Evolutionary conservation across 1,140 invertebrate genomes (phyloP), one percentile per base, ranked within the genome.

Genomic region (Chrysoperla carnea): DNA sequence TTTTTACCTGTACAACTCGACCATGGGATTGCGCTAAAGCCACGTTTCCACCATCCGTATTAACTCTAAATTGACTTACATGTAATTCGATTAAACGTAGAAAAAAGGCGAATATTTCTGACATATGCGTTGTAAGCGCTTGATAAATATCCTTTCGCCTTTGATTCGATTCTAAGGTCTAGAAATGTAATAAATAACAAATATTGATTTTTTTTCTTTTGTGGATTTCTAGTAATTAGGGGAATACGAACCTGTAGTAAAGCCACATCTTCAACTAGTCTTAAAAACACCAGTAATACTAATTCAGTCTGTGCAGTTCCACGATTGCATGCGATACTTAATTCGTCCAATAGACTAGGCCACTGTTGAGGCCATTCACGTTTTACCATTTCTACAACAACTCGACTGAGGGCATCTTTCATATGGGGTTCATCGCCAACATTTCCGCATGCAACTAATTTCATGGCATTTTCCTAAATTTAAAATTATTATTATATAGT

Each of bases 351-450:
- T 8, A 95, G 55, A 1, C 78, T 77, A 1, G 86, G 83, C 90
- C 90, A 95, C 44, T 93, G 86, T 56, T 94, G 90, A 1, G 91
- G 90, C 91, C 90, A 95, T 58, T 93, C 88, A 11, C 89, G 64
- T 58, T 94, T 94, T 9, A 91, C 83, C 76, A 94, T 90, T 65
- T 95, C 91, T 1, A 94, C 89, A 43, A 93, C 73, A 12, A 93
- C 79, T 37, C 86, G 64, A 12, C 87, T 85, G 8, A 93, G 59
- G 6, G 78, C 87, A 65, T 91, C 85, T 60, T 92, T 89, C 41
- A 91, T 75, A 57, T 88, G 81, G 11, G 68, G 59, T 28, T 72
- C 69, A 11, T 69, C 73, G 29, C 75, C 69, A 57, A 74, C 73
- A 11, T 76, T 75, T 6, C 78, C 79, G 52, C 76, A 69, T 38